Evolutionary conservation across 2,113 vertebrate genomes (phyloP).

Genomic region (Saccopteryx bilineata): DNA sequence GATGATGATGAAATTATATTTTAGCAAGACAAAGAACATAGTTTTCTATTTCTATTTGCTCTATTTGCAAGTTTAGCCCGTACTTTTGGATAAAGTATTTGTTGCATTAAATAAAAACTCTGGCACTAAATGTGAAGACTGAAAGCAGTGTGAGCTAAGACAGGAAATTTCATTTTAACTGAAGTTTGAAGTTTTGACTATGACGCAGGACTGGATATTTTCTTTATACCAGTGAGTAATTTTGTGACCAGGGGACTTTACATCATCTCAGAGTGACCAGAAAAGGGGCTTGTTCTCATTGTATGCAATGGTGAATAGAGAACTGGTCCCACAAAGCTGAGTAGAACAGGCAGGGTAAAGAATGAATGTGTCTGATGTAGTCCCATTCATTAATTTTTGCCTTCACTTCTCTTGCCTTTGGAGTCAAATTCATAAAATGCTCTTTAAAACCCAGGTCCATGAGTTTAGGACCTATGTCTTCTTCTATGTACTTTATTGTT

Average conservation of each 20-base stretch:
- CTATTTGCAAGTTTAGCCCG: neutral
- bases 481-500: too few species aligned
- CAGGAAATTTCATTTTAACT: neutral
- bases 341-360: neutral
- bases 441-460: too few species aligned
- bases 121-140: neutral
- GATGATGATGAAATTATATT: neutral
- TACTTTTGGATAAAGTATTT: slow-evolving; percentile 5
- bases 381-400: too few species aligned
- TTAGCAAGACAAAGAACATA: neutral
- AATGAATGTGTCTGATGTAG: neutral
- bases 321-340: neutral
- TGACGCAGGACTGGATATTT: neutral
- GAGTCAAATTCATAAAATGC: too few species aligned
- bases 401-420: too few species aligned
- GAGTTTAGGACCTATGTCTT: too few species aligned
- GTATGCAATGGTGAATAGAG: neutral
- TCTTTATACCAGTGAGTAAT: neutral
- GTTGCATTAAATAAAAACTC: slow-evolving; percentile 10
- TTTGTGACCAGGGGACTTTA: neutral
- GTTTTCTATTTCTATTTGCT: neutral
- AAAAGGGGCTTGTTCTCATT: neutral
- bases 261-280: neutral
- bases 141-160: neutral
- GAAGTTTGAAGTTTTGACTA: neutral